Evolutionary conservation across 1,140 invertebrate species (phyloP), one percentile per base, ranked within the genome.

Genomic region (Bombus superbus): DNA sequence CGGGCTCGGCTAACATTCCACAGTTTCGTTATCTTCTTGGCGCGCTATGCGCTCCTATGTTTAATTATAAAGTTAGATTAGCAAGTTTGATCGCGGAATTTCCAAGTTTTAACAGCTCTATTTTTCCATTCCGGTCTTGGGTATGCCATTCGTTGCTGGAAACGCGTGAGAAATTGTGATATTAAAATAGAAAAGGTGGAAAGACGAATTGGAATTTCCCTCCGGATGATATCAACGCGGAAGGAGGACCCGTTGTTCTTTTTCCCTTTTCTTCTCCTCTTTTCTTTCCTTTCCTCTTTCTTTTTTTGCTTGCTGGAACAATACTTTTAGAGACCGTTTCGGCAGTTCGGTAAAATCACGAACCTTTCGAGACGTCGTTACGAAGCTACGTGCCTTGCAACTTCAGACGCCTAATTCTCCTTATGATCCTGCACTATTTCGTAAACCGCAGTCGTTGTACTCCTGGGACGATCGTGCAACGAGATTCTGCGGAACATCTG

Each of bases 341-440:
- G 75, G 83, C 64, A 76, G 75, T 83, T 83, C 64, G 81, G 77
- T 86, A 91, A 91, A 91, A 91, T 91, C 90, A 91, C 90, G 90
- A 89, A 91, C 90, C 86, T 91, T 91, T 91, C 90, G 86, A 91
- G 90, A 89, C 86, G 88, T 91, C 90, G 88, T 91, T 91, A 91
- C 83, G 86, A 62, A 89, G 88, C 85, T 91, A 91, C 90, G 90
- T 91, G 90, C 90, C 90, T 88, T 88, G 90, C 90, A 86, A 91
- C 89, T 91, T 91, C 88, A 91, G 90, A 88, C 87, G 90, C 90
- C 90, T 91, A 91, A 91, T 91, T 91, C 90, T 91, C 90, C 89
- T 91, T 91, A 91, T 89, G 87, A 91, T 91, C 88, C 88, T 88
- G 81, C 83, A 91, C 85, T 91, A 91, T 91, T 91, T 91, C 89